Evolutionary conservation across 2,888 invertebrate species (phyloP), one percentile per base, ranked within the genome.

Genomic region (Cartodere bifasciata): DNA sequence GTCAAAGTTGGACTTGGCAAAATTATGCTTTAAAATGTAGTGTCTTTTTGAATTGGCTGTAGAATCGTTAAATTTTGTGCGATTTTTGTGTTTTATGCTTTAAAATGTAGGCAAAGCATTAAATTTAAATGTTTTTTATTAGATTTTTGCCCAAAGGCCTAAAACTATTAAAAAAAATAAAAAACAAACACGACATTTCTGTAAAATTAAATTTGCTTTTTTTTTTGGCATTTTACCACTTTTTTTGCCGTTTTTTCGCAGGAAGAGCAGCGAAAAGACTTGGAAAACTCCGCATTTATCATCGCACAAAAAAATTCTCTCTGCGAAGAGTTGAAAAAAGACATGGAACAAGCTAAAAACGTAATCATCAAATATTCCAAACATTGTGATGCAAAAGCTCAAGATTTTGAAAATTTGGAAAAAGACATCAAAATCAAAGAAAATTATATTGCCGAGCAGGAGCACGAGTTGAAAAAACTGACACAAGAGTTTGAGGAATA

Each of bases 311-410:
- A 56, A 39, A 49, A 55, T 2, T 45, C 47, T 13, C 47, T 50
- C 7, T 52, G 56, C 21, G 55, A 55, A 31, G 60, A 60, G 42
- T 40, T 60, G 15, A 52, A 53, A 4, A 53, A 49, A 35, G 60
- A 60, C 47, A 44, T 60, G 28, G 48, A 58, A 1, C 55, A 60
- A 39, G 60, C 60, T 7, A 59, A 59, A 41, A 52, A 54, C 17
- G 53, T 58, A 49, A 36, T 60, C 16, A 55, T 58, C 1, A 58
- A 53, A 39, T 59, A 58, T 37, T 58, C 56, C 40, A 52, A 52
- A 23, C 54, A 54, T 29, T 56, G 52, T 27, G 58, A 59, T 41
- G 32, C 34, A 3, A 48, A 56, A 39, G 43, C 47, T 7, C 47
- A 53, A 40, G 48, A 56, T 44, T 55, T 46, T 13, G 48, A 48